Percentiles rank a stretch among this genome's conserved stretches.
Evolutionary conservation across 1,140 invertebrate species (phyloP).

Genomic region (Drosophila parabipectinata): DNA sequence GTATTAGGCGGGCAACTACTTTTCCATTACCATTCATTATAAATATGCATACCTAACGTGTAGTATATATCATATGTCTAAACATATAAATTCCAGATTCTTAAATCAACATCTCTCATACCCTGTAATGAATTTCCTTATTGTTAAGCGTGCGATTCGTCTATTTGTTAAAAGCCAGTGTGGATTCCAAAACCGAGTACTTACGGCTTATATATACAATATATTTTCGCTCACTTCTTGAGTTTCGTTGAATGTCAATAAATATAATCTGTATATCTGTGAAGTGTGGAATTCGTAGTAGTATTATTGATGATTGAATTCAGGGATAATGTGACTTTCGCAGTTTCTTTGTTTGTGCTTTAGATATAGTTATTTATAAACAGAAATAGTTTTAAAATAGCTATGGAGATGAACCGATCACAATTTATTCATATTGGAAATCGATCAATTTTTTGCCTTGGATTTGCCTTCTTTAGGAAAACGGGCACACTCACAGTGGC

Average conservation of each 20-base stretch:
- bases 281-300: background rate
- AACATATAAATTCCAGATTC: constrained; percentile 59
- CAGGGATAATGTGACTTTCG: background rate
- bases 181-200: constrained; percentile 35
- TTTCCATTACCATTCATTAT: constrained; percentile 37
- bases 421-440: no score
- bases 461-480: no score
- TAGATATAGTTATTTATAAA: background rate
- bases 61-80: constrained; percentile 47
- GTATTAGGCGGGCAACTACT: constrained; percentile 28
- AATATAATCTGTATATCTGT: constrained; percentile 37
- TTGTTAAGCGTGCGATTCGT: constrained; percentile 22
- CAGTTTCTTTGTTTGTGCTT: background rate
- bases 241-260: constrained; percentile 52
- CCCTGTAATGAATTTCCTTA: constrained; percentile 37
- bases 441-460: no score
- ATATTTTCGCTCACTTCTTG: constrained; percentile 35
- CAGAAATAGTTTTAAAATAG: no score
- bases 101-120: constrained; percentile 56
- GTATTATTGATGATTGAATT: no score
- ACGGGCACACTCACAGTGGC: no score
- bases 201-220: constrained; percentile 43
- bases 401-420: no score
- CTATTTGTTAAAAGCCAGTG: constrained; percentile 31
- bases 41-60: constrained; percentile 43